Percentiles rank a stretch among this genome's conserved stretches.
phyloP scores from a whole-genome alignment of 2,797 vertebrate species.

The Coreius guichenoti region DNA sequence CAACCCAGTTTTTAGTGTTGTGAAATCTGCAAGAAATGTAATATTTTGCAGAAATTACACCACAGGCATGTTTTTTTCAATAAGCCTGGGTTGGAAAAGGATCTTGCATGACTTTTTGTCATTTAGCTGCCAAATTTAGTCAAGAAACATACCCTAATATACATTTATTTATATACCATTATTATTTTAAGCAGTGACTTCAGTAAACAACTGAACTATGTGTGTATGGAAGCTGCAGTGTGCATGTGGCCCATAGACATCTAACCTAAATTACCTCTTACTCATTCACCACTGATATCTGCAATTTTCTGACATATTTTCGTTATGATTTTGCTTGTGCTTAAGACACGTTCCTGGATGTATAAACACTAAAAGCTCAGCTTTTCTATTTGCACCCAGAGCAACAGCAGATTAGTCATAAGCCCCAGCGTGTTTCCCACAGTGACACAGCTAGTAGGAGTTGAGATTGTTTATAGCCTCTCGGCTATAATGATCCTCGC shows the following conservation, averaged over 20 bases:
- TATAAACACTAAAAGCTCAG: conserved; percentile 1
- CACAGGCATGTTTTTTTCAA: not conserved
- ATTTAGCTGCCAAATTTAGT: not conserved
- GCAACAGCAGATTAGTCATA: conserved; percentile 41
- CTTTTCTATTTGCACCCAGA: conserved; percentile 36
- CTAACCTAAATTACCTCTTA: not conserved
- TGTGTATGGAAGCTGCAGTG: not conserved
- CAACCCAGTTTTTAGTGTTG: not conserved
- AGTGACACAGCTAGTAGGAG: conserved; percentile 46
- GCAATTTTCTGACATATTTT: conserved; percentile 12
- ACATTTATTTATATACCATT: not conserved
- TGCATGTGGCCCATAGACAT: not conserved
- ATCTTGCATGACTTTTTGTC: not conserved
- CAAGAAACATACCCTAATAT: not conserved
- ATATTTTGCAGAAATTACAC: not conserved
- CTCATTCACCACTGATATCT: not conserved
- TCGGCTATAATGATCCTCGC: conserved; percentile 43
- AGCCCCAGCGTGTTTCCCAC: conserved; percentile 30
- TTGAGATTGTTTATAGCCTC: conserved; percentile 53
- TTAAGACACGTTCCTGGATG: conserved; percentile 3
- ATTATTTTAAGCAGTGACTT: conserved; percentile 2
- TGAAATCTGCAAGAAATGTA: not conserved
- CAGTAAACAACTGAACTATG: not conserved
- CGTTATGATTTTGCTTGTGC: not conserved
- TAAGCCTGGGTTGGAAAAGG: not conserved